These are phyloP conservation scores for Drosophila putrida DNA, from an alignment of 2,888 invertebrate species.

Conservation along the genomic window DNA sequence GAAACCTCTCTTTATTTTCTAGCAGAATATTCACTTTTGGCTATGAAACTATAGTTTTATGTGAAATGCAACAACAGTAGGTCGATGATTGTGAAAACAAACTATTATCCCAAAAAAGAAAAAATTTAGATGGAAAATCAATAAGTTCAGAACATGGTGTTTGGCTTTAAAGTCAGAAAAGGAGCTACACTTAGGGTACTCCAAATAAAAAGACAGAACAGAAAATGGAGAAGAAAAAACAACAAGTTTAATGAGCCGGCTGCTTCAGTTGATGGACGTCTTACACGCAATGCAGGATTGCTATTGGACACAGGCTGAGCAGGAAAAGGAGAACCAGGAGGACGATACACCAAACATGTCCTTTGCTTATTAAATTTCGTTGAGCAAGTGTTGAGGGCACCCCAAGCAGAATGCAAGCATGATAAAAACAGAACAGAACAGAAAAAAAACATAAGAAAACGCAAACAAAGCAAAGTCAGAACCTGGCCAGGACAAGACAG, in stretches of 20 bases:
- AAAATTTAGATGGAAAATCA: slow-evolving; percentile 38
- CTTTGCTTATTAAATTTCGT: slow-evolving; percentile 79
- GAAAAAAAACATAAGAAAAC: slow-evolving; percentile 34
- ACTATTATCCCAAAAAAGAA: background rate
- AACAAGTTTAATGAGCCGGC: slow-evolving; percentile 77
- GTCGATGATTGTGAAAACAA: slow-evolving; percentile 2
- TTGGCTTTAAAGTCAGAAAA: slow-evolving; percentile 47
- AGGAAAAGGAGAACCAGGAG: slow-evolving; percentile 14
- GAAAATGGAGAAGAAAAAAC: slow-evolving; percentile 13
- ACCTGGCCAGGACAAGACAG: slow-evolving; percentile 45
- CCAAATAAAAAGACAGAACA: slow-evolving; percentile 10
- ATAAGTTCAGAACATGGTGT: slow-evolving; percentile 40
- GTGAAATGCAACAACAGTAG: slow-evolving; percentile 21
- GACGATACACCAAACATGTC: slow-evolving; percentile 76
- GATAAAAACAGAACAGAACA: slow-evolving; percentile 3
- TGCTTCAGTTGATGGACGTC: slow-evolving; percentile 72
- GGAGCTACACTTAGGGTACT: slow-evolving; percentile 28
- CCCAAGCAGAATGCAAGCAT: slow-evolving; percentile 56
- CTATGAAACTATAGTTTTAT: slow-evolving; percentile 10
- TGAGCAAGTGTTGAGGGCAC: slow-evolving; percentile 72
- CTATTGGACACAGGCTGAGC: slow-evolving; percentile 12
- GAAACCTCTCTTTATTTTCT: background rate
- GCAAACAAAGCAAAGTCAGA: slow-evolving; percentile 75
- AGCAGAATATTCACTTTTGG: slow-evolving; percentile 11
- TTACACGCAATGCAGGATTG: slow-evolving; percentile 64